phyloP scores from a whole-genome alignment of 2,797 vertebrate species.

The Melanotaenia parkinsoni region DNA sequence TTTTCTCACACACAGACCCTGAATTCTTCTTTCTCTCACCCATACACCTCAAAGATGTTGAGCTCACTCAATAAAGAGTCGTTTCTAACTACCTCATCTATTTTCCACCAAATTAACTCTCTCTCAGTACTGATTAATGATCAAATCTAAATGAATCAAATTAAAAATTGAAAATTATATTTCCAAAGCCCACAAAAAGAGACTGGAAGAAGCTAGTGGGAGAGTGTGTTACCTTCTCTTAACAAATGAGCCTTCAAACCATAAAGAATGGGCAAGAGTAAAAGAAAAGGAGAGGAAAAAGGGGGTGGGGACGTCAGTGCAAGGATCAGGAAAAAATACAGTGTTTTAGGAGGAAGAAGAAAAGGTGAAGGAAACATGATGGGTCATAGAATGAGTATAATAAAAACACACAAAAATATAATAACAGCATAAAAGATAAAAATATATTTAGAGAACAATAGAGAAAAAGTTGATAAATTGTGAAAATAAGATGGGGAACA shows the following conservation, averaged over 20 bases:
- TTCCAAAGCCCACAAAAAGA: conserved; percentile 96
- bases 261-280: conserved; percentile 92
- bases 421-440: background rate
- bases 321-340: conserved; percentile 26
- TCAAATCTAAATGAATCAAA: conserved; percentile 99
- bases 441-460: conserved; percentile 33
- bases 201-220: conserved; percentile 77
- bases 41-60: conserved; percentile 82
- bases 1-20: conserved; percentile 29
- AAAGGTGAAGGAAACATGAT: conserved; percentile 19
- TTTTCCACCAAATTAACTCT: conserved; percentile 99
- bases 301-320: conserved; percentile 16
- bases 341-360: conserved; percentile 20
- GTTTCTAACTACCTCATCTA: conserved; percentile 98
- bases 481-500: conserved; percentile 18
- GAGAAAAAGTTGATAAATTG: conserved; percentile 16
- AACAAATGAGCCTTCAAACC: conserved; percentile 99
- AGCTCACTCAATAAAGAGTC: conserved; percentile 94
- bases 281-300: conserved; percentile 73
- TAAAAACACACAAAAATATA: conserved; percentile 11
- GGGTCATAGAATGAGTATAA: conserved; percentile 18
- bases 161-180: conserved; percentile 99
- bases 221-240: conserved; percentile 89
- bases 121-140: conserved; percentile 99
- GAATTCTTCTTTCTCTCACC: conserved; percentile 46